Conservation (phyloP, 1,140 invertebrate genomes). For the Colletes latitarsis region DNA sequence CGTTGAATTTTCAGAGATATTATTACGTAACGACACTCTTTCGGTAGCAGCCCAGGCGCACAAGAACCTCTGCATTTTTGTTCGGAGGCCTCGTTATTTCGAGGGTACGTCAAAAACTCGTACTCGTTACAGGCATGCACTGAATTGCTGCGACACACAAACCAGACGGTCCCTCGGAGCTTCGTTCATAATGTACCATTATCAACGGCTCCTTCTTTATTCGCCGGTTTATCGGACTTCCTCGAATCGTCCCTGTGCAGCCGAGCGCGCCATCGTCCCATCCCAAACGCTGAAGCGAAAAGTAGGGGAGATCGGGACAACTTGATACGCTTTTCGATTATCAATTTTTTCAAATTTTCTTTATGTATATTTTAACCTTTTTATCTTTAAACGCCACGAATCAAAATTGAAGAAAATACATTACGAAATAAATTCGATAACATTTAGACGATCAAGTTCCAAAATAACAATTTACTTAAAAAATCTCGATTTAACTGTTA, state of each 20-base stretch:
- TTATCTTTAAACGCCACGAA: too few species aligned
- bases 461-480: too few species aligned
- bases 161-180: background rate
- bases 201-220: background rate
- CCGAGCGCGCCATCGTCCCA: too few species aligned
- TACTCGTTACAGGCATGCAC: constrained; percentile 35
- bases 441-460: too few species aligned
- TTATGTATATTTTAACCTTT: too few species aligned
- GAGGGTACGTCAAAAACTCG: constrained; percentile 21
- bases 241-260: background rate
- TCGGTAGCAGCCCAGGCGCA: background rate
- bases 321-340: too few species aligned
- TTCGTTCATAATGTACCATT: background rate
- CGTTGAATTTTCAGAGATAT: constrained; percentile 52
- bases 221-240: background rate
- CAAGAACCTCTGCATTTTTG: constrained; percentile 44
- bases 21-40: constrained; percentile 56
- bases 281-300: too few species aligned
- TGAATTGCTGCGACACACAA: constrained; percentile 28
- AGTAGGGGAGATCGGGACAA: too few species aligned
- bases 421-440: too few species aligned
- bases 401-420: too few species aligned
- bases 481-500: too few species aligned
- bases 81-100: constrained; percentile 51
- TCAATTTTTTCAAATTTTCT: too few species aligned